Percentiles rank a stretch among this genome's conserved stretches.
Conservation (phyloP, 2,797 vertebrate species). For the Anguilla anguilla region DNA sequence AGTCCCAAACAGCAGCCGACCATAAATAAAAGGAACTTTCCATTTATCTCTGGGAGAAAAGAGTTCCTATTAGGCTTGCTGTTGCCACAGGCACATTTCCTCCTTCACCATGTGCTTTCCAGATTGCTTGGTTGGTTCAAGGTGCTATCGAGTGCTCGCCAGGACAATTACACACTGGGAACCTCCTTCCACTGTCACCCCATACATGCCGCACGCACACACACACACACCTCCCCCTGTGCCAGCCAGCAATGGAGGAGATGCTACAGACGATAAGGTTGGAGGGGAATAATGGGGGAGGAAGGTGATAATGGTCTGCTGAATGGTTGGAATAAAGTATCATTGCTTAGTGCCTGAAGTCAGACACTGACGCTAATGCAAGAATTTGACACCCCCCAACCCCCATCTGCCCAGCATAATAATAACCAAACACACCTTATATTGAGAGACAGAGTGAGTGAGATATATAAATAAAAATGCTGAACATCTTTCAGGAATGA, state of each 20-base stretch:
- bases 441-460: conserved; percentile 75
- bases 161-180: conserved; percentile 94
- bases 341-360: conserved; percentile 90
- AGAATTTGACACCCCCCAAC: conserved; percentile 71
- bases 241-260: conserved; percentile 80
- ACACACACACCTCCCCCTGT: conserved; percentile 68
- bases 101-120: conserved; percentile 83
- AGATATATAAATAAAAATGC: conserved; percentile 81
- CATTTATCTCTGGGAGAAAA: conserved; percentile 91
- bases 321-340: conserved; percentile 92
- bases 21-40: conserved; percentile 90
- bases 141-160: conserved; percentile 97
- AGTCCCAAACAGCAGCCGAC: conserved; percentile 81
- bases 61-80: conserved; percentile 89
- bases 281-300: conserved; percentile 83
- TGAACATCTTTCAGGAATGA: conserved; percentile 78
- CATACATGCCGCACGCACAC: conserved; percentile 52
- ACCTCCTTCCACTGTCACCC: conserved; percentile 66
- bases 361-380: conserved; percentile 85
- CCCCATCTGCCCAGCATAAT: conserved; percentile 79
- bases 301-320: conserved; percentile 90
- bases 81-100: conserved; percentile 93
- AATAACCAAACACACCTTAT: conserved; percentile 80
- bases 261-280: conserved; percentile 89
- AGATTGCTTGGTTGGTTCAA: conserved; percentile 97